A percentile compares a stretch with the other conserved stretches of the same genome.
These are phyloP conservation scores for Euschistus heros DNA, from an alignment of 1,140 invertebrate genomes.

Conservation along the genomic window DNA sequence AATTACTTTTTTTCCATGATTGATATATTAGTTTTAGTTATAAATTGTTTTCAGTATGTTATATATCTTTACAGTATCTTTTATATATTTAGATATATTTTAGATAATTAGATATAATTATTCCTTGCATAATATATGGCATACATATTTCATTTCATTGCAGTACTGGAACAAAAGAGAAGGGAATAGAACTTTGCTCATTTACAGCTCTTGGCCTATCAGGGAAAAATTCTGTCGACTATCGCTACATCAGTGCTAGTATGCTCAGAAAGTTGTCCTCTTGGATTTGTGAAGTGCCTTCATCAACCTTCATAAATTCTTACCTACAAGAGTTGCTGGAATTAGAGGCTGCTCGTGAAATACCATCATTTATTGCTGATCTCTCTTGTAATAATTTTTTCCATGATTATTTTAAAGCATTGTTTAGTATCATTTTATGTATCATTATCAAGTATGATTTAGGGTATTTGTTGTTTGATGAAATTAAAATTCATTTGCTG, in stretches of 20 bases:
- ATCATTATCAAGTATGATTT: not conserved
- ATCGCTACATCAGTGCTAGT: not conserved
- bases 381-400: not conserved
- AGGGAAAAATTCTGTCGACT: not conserved
- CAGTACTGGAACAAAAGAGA: not conserved
- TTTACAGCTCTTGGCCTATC: not conserved
- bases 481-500: too few relatives aligned
- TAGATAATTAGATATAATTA: too few relatives aligned
- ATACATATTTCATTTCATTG: not conserved
- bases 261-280: not conserved
- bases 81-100: too few relatives aligned
- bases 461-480: too few relatives aligned
- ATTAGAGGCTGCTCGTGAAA: slow-evolving; percentile 1
- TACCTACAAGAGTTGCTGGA: not conserved
- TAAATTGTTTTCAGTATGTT: too few relatives aligned
- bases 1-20: too few relatives aligned
- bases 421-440: too few relatives aligned
- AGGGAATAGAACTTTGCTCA: slow-evolving; percentile 1
- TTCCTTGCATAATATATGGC: not conserved
- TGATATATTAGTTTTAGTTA: too few relatives aligned
- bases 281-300: not conserved
- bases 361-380: slow-evolving; percentile 9
- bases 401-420: too few relatives aligned
- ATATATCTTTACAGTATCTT: too few relatives aligned
- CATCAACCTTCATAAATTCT: not conserved